Evolutionary conservation across 2,797 vertebrate genomes (phyloP).

Genomic region (Pitangus sulphuratus): DNA sequence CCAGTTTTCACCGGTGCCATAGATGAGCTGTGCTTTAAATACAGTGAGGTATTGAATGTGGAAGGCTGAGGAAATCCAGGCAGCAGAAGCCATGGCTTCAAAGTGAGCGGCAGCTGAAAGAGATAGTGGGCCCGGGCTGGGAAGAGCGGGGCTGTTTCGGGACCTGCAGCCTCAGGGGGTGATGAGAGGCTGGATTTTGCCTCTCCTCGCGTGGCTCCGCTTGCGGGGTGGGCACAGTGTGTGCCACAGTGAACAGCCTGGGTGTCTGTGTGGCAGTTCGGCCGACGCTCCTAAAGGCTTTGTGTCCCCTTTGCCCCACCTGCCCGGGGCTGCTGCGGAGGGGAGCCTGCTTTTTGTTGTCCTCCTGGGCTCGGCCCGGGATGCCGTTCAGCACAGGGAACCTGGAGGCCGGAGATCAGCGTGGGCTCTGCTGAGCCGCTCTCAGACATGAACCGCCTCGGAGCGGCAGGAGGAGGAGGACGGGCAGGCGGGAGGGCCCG

Average conservation of each 20-base stretch:
- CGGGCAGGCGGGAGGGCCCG: not conserved
- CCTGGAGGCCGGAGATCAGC: not conserved
- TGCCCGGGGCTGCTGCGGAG: not conserved
- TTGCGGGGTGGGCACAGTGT: not conserved
- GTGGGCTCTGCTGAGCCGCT: not conserved
- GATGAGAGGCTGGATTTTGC: not conserved
- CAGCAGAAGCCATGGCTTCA: not conserved
- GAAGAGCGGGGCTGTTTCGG: not conserved
- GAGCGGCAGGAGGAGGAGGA: not conserved
- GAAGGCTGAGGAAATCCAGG: not conserved
- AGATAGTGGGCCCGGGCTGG: not conserved
- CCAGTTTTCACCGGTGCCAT: not conserved
- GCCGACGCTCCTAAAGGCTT: not conserved
- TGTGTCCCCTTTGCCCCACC: not conserved
- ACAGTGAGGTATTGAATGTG: not conserved
- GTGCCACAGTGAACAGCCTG: not conserved
- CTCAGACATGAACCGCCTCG: rapidly evolving
- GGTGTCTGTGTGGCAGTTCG: not conserved
- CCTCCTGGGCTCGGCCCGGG: not conserved
- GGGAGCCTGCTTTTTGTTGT: not conserved
- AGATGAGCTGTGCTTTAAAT: not conserved
- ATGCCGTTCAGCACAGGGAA: not conserved
- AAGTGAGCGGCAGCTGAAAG: not conserved
- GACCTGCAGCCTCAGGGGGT: not conserved
- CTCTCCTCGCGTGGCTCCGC: rapidly evolving